Conservation (phyloP, 1,140 invertebrate genomes). For the Parapsyche elsis region DNA sequence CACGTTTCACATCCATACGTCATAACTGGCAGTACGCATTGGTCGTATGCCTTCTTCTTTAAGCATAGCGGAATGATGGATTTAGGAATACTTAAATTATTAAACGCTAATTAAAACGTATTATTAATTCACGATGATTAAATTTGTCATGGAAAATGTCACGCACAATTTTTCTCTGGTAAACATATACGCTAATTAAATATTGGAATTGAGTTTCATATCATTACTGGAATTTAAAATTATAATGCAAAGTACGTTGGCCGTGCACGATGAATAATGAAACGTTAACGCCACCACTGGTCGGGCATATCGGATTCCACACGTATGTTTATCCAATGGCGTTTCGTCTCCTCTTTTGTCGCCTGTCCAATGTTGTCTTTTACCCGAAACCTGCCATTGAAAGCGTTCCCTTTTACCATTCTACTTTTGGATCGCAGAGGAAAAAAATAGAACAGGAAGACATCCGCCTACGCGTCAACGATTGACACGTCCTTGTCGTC, state of each 20-base stretch:
- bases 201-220: not conserved
- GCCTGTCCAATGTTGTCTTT: conserved; percentile 35
- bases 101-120: too few species aligned
- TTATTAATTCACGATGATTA: too few species aligned
- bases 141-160: too few species aligned
- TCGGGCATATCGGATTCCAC: conserved; percentile 37
- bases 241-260: not conserved
- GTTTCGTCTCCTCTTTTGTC: conserved; percentile 34
- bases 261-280: not conserved
- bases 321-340: conserved; percentile 38
- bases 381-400: conserved; percentile 15
- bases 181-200: not conserved
- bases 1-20: too few species aligned
- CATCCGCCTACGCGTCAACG: not conserved
- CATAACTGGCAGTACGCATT: too few species aligned
- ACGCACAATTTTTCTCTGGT: too few species aligned
- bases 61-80: too few species aligned
- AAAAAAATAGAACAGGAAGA: conserved; percentile 9
- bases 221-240: not conserved
- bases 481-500: conserved; percentile 23
- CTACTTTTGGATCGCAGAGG: not conserved
- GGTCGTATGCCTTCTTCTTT: too few species aligned
- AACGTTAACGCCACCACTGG: too few species aligned
- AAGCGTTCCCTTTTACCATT: conserved; percentile 9
- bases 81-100: too few species aligned